These are phyloP conservation scores for Doryteuthis pealeii DNA, from an alignment of 1,140 invertebrate genomes.

Conservation along the genomic window DNA sequence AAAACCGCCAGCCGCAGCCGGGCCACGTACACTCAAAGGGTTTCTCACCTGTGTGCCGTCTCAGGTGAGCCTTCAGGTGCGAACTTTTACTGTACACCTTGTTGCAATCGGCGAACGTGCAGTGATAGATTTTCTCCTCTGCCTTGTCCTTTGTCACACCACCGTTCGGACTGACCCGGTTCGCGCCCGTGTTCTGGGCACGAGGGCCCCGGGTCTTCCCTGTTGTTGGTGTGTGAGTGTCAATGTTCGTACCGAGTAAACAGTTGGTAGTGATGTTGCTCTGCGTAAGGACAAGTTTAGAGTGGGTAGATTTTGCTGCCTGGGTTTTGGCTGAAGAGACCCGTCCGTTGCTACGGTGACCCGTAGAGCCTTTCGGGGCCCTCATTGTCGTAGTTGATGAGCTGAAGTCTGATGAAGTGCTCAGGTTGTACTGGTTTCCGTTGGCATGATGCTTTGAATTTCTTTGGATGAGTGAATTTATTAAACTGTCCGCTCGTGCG, in stretches of 20 bases:
- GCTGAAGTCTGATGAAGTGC: neutral
- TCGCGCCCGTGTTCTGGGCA: neutral
- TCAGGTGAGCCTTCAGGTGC: conserved; percentile 89
- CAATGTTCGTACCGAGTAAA: neutral
- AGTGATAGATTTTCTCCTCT: conserved; percentile 67
- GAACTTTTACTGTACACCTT: conserved; percentile 86
- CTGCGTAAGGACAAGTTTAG: neutral
- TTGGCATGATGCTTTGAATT: too few relatives aligned
- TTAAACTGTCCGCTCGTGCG: neutral
- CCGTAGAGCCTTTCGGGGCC: neutral
- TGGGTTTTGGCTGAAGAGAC: neutral
- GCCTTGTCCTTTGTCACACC: conserved; percentile 27
- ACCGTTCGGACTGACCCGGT: neutral
- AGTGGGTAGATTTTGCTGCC: neutral
- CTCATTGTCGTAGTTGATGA: neutral
- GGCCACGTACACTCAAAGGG: conserved; percentile 89
- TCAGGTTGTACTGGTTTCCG: neutral
- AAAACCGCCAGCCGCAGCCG: conserved; percentile 92
- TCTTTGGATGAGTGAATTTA: too few relatives aligned
- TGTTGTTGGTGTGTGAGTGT: neutral
- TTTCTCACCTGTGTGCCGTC: conserved; percentile 92
- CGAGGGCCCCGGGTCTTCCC: neutral
- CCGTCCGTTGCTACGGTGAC: neutral
- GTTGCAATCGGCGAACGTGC: conserved; percentile 66
- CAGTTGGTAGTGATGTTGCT: neutral